Base-by-base conservation (phyloP, 1,140 invertebrate species). In the Drepana arcuata region DNA sequence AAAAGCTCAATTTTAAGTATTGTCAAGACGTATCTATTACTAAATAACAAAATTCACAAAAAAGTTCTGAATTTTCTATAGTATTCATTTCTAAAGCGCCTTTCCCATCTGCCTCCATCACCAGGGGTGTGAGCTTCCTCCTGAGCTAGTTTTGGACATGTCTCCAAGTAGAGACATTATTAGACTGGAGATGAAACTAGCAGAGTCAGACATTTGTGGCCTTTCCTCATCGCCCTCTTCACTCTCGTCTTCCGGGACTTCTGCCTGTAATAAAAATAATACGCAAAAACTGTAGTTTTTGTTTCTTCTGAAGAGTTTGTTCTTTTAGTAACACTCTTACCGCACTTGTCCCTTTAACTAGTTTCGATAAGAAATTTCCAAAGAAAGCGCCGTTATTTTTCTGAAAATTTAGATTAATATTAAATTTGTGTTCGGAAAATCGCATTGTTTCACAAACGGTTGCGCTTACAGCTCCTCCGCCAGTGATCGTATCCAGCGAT, bases 11-110 rank as follows among this genome's bases (percentile, higher is more conserved):
- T n/a, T n/a, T n/a, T n/a, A n/a, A n/a, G n/a, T n/a, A n/a, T n/a
- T n/a, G 84, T 84, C 37, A 86, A 86, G 47, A 86, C 86, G 0
- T 87, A 87, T 57, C 85, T n/a, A n/a, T n/a, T n/a, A n/a, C n/a
- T n/a, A n/a, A n/a, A n/a, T n/a, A n/a, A n/a, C n/a, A n/a, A n/a
- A n/a, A n/a, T n/a, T n/a, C n/a, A n/a, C n/a, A n/a, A n/a, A n/a
- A n/a, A n/a, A n/a, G n/a, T n/a, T n/a, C n/a, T n/a, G n/a, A n/a
- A n/a, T n/a, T n/a, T n/a, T n/a, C n/a, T n/a, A n/a, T n/a, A n/a
- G n/a, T n/a, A n/a, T n/a, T n/a, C n/a, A n/a, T n/a, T n/a, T n/a
- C n/a, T n/a, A n/a, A n/a, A n/a, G n/a, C n/a, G n/a, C n/a, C n/a
- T n/a, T n/a, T n/a, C n/a, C n/a, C n/a, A n/a, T n/a, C n/a, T n/a